Evolutionary conservation across 2,888 invertebrate genomes (phyloP).

Genomic region (Pristionchus fissidentatus): DNA sequence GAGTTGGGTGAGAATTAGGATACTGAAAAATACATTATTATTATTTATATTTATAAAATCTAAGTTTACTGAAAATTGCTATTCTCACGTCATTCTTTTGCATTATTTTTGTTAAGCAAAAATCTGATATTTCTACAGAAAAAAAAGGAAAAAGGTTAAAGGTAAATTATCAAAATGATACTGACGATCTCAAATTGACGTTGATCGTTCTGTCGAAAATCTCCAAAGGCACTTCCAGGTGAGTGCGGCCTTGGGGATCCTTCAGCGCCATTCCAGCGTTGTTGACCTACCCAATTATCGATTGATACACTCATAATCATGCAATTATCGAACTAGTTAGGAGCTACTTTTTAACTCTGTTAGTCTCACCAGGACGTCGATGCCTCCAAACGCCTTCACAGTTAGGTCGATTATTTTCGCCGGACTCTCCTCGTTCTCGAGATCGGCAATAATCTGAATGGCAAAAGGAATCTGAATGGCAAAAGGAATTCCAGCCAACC

Average conservation of each 20-base stretch:
- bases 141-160: no score
- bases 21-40: conserved; percentile 19
- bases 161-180: no score
- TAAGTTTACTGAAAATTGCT: no score
- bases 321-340: no score
- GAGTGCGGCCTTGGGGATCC: neutral
- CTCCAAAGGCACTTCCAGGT: conserved; percentile 4
- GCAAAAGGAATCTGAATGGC: neutral
- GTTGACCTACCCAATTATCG: conserved; percentile 15
- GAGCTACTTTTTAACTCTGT: neutral
- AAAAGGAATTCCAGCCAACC: conserved; percentile 33
- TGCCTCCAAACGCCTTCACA: conserved; percentile 29
- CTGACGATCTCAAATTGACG: conserved; percentile 21
- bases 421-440: conserved; percentile 16
- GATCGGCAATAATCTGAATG: conserved; percentile 35
- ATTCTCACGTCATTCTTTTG: no score
- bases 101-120: no score
- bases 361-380: conserved; percentile 27
- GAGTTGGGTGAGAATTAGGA: neutral
- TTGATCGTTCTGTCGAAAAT: neutral
- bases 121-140: no score
- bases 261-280: conserved; percentile 28
- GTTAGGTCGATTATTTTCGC: conserved; percentile 21
- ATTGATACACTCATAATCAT: no score
- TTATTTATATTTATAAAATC: no score